Percentiles rank a stretch among this genome's conserved stretches.
These are phyloP conservation scores for Rostratula benghalensis DNA, from an alignment of 2,113 vertebrate genomes.

Conservation along the genomic window DNA sequence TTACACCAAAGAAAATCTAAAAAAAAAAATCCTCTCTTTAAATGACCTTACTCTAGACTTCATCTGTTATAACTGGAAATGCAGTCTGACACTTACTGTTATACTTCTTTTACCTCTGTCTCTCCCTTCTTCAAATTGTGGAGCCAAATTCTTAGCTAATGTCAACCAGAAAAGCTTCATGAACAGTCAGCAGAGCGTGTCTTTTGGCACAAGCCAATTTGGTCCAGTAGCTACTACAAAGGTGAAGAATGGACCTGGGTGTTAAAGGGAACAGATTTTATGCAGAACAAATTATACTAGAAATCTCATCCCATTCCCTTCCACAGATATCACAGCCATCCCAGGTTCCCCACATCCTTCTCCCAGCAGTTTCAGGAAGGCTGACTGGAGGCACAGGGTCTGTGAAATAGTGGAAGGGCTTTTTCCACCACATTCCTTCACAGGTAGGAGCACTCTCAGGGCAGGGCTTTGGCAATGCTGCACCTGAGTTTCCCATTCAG, in stretches of 20 bases:
- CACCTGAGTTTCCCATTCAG: background rate
- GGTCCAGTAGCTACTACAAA: background rate
- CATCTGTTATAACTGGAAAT: constrained; percentile 1
- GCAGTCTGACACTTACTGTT: background rate
- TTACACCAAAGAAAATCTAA: background rate
- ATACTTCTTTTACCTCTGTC: background rate
- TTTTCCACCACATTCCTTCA: background rate
- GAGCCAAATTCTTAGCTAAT: background rate
- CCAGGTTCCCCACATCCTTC: background rate
- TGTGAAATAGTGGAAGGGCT: background rate
- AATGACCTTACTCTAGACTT: background rate
- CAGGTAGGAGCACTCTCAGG: rapidly evolving
- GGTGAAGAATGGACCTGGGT: background rate
- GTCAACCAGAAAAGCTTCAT: background rate
- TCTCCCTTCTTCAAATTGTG: background rate
- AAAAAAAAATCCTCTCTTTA: background rate
- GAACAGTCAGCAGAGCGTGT: background rate
- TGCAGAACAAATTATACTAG: background rate
- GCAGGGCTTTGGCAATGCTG: background rate
- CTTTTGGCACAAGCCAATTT: background rate
- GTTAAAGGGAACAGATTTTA: background rate
- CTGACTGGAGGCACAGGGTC: background rate
- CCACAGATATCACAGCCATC: background rate
- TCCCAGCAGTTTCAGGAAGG: background rate
- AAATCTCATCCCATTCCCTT: background rate